phyloP scores from a whole-genome alignment of 2,888 invertebrate species.

The Stegophylla sp. region DNA sequence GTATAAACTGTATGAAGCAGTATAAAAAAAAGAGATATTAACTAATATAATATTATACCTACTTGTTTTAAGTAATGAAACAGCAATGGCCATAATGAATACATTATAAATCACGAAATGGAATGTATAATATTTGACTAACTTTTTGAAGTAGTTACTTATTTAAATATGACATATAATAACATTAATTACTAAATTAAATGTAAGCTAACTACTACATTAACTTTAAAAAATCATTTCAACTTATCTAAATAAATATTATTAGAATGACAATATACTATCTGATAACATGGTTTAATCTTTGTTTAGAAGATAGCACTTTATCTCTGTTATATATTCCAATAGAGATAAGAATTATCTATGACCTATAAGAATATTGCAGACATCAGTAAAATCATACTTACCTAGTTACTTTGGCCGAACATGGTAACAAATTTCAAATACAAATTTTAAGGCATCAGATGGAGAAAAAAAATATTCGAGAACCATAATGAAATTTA shows the following conservation, averaged over 20 bases:
- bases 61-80: neutral
- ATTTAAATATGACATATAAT: neutral
- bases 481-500: no score
- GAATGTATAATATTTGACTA: no score
- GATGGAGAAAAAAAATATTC: no score
- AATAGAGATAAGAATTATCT: no score
- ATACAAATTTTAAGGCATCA: no score
- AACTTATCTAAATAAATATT: neutral
- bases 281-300: neutral
- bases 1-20: neutral
- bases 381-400: no score
- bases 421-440: no score
- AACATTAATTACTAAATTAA: neutral
- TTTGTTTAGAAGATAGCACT: neutral
- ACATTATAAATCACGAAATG: neutral
- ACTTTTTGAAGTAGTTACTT: neutral
- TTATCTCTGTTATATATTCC: conserved; percentile 3
- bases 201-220: neutral
- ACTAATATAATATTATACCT: neutral
- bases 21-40: neutral
- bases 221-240: neutral
- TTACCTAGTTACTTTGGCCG: no score
- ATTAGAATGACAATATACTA: neutral
- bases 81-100: neutral
- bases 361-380: no score